phyloP scores from a whole-genome alignment of 2,888 invertebrate species.

The Mimachlamys varia region DNA sequence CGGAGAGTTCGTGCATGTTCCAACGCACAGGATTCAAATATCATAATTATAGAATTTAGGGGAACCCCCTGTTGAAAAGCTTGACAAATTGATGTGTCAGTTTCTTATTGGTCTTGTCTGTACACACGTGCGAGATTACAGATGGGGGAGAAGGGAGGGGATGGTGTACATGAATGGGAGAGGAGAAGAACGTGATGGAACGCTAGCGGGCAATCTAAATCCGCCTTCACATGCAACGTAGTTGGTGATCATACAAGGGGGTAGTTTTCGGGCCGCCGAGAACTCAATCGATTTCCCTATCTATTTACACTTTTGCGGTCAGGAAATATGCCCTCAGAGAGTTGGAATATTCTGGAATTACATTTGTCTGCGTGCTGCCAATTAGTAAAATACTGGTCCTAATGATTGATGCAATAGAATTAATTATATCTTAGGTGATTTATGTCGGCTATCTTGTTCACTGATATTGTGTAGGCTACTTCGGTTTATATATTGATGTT shows the following conservation, averaged over 20 bases:
- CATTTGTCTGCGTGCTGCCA: background rate
- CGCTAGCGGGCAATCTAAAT: background rate
- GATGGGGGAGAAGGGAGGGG: background rate
- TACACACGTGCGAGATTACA: too few relatives aligned
- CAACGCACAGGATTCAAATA: too few relatives aligned
- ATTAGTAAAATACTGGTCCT: background rate
- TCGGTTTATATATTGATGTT: too few relatives aligned
- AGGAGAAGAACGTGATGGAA: background rate
- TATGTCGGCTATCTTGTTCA: background rate
- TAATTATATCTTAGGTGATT: background rate
- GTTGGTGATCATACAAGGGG: background rate
- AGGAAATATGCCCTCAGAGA: slow-evolving; percentile 34
- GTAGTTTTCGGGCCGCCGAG: background rate
- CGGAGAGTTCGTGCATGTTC: too few relatives aligned
- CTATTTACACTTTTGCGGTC: background rate
- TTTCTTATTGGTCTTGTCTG: too few relatives aligned
- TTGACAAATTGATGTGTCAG: too few relatives aligned
- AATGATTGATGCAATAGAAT: background rate
- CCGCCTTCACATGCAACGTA: background rate
- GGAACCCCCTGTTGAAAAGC: too few relatives aligned
- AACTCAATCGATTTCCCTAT: slow-evolving; percentile 7
- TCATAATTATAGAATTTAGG: too few relatives aligned
- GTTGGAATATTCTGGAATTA: background rate
- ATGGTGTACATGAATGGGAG: background rate
- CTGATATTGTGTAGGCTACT: too few relatives aligned